Evolutionary conservation across 2,888 invertebrate genomes (phyloP).

Genomic region (Cephalotes varians): DNA sequence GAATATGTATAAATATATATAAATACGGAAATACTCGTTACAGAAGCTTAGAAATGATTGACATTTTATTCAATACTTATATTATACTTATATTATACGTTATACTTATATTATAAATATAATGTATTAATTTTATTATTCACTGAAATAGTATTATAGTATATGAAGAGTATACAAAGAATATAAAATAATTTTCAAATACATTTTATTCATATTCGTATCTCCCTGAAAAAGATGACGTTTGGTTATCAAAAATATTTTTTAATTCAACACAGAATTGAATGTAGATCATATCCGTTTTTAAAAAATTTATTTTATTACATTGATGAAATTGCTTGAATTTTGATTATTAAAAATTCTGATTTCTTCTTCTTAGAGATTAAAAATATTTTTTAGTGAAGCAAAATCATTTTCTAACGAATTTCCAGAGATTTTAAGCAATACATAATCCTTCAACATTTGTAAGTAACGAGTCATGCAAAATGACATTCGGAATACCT

Average conservation of each 20-base stretch:
- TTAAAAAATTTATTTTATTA: neutral
- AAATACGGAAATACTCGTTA: no score
- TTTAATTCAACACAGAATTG: neutral
- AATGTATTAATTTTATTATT: neutral
- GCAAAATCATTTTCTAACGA: neutral
- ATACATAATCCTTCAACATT: neutral
- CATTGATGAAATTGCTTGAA: neutral
- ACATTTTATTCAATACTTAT: no score
- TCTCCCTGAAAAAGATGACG: neutral
- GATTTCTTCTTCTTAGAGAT: neutral
- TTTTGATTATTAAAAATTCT: neutral
- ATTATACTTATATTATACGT: neutral
- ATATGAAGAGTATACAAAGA: neutral
- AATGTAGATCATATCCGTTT: neutral
- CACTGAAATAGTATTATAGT: neutral
- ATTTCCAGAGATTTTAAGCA: neutral
- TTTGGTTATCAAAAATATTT: neutral
- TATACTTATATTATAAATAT: neutral
- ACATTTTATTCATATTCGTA: neutral
- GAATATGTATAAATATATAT: neutral
- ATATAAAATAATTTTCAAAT: no score
- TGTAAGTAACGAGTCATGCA: constrained; percentile 3
- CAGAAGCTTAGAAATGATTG: neutral
- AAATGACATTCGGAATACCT: constrained; percentile 49
- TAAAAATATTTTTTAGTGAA: neutral